Evolutionary conservation across 2,113 vertebrate species (phyloP), one percentile per base, ranked within the genome.

Genomic region (Jacana jacana): DNA sequence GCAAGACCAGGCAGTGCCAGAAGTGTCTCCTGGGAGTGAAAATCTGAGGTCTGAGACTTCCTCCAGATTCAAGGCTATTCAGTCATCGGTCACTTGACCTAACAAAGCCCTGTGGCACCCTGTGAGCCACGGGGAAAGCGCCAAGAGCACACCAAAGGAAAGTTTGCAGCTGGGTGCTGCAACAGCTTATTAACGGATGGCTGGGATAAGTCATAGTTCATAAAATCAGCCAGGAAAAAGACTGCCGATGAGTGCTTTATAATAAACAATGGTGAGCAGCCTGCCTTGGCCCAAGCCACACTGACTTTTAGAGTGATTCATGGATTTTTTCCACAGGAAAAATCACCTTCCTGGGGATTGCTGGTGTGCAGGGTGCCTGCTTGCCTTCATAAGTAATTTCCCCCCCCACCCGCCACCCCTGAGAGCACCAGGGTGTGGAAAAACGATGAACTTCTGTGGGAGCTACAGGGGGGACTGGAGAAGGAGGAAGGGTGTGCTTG

Each of bases 131-230:
- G 84, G 58, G 75, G 76, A 68, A 76, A 81, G 40, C 27, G 82
- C 64, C 35, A 35, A 51, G 91, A 15, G 28, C 83, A 61, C 58
- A 11, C 1, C 1, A 17, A 30, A 83, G 66, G 68, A 40, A 72
- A 82, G 14, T 19, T 7, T 6, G 78, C 79, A 30, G 28, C 81
- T 89, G 91, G 84, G 54, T 92, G 89, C 86, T 88, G 64, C 86
- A 87, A 84, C 88, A 85, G 76, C 89, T 92, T 81, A 30, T 61
- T 86, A 68, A 91, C 66, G 86, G 85, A 9, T 13, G 35, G 72
- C 71, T 86, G 68, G 87, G 76, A 83, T 95, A 95, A 97, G 95
- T 97, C 94, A 93, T 97, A 91, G 89, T 91, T 94, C 82, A 86
- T 46, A 16, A 42, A 7, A 57, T 31, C 27, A 13, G 72, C 58